A percentile compares a stretch with the other conserved stretches of the same genome.
phyloP scores from a whole-genome alignment of 2,888 invertebrate genomes.

The Troides aeacus region DNA sequence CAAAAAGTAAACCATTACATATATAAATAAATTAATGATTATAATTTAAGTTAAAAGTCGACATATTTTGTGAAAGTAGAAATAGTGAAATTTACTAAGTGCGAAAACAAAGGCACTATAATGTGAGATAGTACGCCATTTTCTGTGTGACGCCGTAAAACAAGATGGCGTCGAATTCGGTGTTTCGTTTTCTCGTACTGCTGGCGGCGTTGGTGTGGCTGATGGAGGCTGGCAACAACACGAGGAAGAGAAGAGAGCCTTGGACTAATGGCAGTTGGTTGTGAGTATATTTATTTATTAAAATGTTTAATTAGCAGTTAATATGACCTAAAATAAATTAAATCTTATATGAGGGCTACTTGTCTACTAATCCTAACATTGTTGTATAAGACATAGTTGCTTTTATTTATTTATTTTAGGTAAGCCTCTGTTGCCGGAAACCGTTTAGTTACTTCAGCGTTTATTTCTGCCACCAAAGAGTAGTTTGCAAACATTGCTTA shows the following conservation, averaged over 20 bases:
- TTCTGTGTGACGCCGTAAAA: conserved; percentile 31
- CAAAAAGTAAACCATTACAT: too few relatives aligned
- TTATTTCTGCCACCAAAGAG: too few relatives aligned
- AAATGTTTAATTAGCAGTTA: not conserved
- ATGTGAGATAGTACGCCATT: conserved; percentile 35
- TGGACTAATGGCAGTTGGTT: conserved; percentile 75
- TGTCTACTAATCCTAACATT: too few relatives aligned
- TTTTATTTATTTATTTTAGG: too few relatives aligned
- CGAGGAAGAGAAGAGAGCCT: conserved; percentile 48
- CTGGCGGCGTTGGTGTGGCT: conserved; percentile 63
- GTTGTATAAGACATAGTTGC: too few relatives aligned
- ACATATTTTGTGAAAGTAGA: too few relatives aligned
- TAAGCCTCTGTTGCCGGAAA: too few relatives aligned
- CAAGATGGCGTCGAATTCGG: conserved; percentile 61
- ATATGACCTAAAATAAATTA: not conserved
- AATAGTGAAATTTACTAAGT: not conserved
- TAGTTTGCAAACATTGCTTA: too few relatives aligned
- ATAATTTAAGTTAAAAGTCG: too few relatives aligned
- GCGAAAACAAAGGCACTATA: conserved; percentile 6
- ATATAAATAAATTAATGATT: too few relatives aligned
- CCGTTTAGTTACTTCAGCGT: too few relatives aligned
- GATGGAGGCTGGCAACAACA: conserved; percentile 46
- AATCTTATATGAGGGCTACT: too few relatives aligned
- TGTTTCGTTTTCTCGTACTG: conserved; percentile 62
- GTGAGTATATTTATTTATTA: conserved; percentile 51